phyloP scores from a whole-genome alignment of 2,113 vertebrate genomes.

The Scomber japonicus region DNA sequence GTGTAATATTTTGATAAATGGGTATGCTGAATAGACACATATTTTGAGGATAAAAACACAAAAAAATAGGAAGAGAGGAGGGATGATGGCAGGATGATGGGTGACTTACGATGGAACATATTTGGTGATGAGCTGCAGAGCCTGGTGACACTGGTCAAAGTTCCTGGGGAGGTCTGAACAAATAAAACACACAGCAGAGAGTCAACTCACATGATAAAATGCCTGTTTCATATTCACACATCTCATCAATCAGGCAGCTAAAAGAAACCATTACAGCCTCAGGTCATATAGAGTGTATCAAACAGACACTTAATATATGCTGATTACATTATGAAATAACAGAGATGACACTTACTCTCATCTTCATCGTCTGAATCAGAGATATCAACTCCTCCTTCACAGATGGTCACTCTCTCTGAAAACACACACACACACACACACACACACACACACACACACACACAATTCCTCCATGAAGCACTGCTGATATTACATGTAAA shows the following conservation, averaged over 20 bases:
- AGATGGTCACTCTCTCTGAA: constrained; percentile 89
- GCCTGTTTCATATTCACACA: too few species aligned
- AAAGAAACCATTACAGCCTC: background rate
- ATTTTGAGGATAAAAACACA: background rate
- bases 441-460: background rate
- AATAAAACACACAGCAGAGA: background rate
- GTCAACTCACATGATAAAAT: background rate
- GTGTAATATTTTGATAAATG: background rate
- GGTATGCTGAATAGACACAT: background rate
- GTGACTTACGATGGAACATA: constrained; percentile 95
- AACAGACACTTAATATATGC: background rate
- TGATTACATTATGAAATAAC: background rate
- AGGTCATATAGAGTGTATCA: background rate
- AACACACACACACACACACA: constrained; percentile 13
- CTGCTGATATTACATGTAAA: background rate
- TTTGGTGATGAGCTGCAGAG: constrained; percentile 91
- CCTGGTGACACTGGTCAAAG: constrained; percentile 93
- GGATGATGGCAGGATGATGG: background rate
- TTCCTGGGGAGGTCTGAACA: constrained; percentile 87
- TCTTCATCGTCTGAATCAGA: constrained; percentile 97
- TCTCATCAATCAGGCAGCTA: background rate
- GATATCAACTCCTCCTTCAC: constrained; percentile 91
- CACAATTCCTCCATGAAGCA: background rate
- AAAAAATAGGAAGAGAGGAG: background rate
- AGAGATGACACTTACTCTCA: constrained; percentile 87